phyloP scores from a whole-genome alignment of 2,888 invertebrate genomes.

The Acholoe squamosa region DNA sequence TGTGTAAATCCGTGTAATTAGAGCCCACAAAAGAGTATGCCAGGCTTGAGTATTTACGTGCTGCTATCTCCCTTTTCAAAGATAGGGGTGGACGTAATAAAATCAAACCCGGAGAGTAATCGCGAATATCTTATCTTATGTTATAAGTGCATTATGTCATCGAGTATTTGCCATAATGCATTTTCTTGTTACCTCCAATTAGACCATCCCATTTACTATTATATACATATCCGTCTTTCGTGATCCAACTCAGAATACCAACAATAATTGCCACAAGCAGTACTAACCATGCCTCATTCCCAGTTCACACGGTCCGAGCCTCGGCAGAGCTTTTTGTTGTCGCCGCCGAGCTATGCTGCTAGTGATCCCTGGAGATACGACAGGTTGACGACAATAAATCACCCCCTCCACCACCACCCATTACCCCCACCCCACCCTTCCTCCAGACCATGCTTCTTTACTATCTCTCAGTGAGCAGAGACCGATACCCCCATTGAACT shows the following conservation, averaged over 20 bases:
- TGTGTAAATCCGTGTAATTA: not conserved
- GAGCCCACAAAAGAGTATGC: not conserved
- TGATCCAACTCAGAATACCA: no score
- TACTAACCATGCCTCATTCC: not conserved
- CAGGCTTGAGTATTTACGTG: not conserved
- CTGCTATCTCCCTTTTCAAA: no score
- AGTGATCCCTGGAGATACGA: constrained; percentile 45
- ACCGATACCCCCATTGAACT: not conserved
- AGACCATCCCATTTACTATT: no score
- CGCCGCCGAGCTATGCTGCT: not conserved
- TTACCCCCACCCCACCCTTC: not conserved
- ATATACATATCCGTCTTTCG: no score
- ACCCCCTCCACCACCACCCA: not conserved
- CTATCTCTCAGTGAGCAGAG: not conserved
- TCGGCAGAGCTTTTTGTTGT: not conserved
- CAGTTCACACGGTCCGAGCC: not conserved
- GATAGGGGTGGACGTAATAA: no score
- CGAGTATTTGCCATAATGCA: no score
- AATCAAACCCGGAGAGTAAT: no score
- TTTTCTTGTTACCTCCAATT: no score
- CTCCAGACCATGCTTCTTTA: not conserved
- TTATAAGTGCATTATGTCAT: no score
- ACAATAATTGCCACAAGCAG: no score
- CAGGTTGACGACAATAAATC: constrained; percentile 41
- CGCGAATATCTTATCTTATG: no score